phyloP scores from a whole-genome alignment of 2,888 invertebrate species.

The Leptodirus hochenwartii region DNA sequence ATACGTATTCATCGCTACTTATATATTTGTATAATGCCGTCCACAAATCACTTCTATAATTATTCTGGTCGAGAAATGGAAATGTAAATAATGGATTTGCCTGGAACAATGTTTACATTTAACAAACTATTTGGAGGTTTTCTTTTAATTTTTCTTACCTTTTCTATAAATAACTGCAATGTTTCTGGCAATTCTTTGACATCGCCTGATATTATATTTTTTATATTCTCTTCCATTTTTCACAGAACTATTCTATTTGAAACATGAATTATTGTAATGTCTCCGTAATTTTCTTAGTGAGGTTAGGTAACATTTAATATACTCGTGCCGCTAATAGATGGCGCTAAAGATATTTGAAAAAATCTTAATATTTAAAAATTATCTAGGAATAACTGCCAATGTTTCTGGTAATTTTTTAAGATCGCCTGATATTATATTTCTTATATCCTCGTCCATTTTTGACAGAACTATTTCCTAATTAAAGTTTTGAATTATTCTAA shows the following conservation, averaged over 20 bases:
- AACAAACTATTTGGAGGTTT: not conserved
- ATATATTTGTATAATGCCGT: constrained; percentile 37
- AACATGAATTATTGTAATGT: too few species aligned
- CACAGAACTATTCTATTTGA: too few species aligned
- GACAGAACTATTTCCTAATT: too few species aligned
- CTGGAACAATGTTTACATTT: constrained; percentile 23
- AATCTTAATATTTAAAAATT: too few species aligned
- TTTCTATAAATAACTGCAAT: constrained; percentile 25
- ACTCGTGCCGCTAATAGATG: too few species aligned
- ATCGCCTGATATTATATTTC: constrained; percentile 11
- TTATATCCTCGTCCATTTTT: constrained; percentile 12
- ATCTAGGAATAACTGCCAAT: constrained; percentile 25
- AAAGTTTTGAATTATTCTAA: too few species aligned
- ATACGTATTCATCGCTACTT: constrained; percentile 18
- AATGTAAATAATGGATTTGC: constrained; percentile 38
- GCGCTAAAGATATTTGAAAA: too few species aligned
- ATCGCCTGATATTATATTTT: constrained; percentile 12
- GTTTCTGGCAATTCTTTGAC: constrained; percentile 15
- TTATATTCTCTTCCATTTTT: constrained; percentile 12
- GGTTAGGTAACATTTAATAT: too few species aligned
- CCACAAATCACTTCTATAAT: constrained; percentile 40
- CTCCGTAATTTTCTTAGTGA: too few species aligned
- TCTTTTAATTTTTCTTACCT: constrained; percentile 22
- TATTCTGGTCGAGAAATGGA: constrained; percentile 36
- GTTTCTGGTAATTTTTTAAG: constrained; percentile 15